Evolutionary conservation across 2,888 invertebrate genomes (phyloP), one percentile per base, ranked within the genome.

Genomic region (Drosophila barbarae): DNA sequence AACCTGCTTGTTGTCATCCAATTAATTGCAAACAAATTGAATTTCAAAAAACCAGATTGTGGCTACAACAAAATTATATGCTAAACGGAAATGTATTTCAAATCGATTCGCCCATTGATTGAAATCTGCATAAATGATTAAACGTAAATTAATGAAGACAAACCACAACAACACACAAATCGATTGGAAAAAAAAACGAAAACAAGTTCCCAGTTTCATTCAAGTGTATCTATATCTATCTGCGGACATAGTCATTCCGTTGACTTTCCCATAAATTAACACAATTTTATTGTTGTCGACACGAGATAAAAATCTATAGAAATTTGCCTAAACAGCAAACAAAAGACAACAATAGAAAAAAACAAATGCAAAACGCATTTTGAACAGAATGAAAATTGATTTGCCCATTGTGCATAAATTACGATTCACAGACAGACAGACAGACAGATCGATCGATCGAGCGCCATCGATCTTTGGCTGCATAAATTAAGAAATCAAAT

Each of bases 201-300:
- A 76, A 74, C 79, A 70, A 76, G 80, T 80, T 77, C 60, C 71
- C 56, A 58, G 59, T 58, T 60, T 46, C 72, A 56, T 65, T 54
- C 67, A 67, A 50, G 35, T 65, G 54, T 64, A 56, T 69, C 41
- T 64, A 56, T 51, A 57, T 32, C 50, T 57, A 52, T 71, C 34
- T 59, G n/a, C 51, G 44, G 18, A 54, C 61, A 57, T 65, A 65
- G 36, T 46, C 58, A 71, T 74, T 78, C 66, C 63, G 70, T 51
- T 67, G 78, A 67, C 72, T 79, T 71, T 77, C 72, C 74, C 75
- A 84, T 84, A 84, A 85, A 84, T 85, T 82, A 85, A 79, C 76
- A 78, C 74, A 82, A 77, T 82, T 83, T 83, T 84, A 83, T 85
- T 84, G 82, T 79, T 84, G 81, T 82, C 80, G 83, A 84, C 82